Conservation (phyloP, 37 sponge, comb jelly and placozoan species). For the Spongilla lacustris region DNA sequence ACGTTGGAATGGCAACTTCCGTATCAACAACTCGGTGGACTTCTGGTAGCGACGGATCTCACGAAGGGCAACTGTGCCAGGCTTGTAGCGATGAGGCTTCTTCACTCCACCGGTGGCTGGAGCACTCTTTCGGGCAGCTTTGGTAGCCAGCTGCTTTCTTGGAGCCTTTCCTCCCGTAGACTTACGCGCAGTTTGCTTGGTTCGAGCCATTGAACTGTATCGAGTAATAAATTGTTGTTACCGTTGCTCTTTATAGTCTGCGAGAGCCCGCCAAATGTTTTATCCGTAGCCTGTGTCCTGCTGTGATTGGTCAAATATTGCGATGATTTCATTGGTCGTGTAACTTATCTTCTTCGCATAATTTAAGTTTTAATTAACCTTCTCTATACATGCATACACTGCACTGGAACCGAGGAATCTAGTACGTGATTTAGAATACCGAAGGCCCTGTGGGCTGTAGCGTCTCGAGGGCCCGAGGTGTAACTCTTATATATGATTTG, state of each 20-base stretch:
- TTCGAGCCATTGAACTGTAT: constrained; percentile 87
- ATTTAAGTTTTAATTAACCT: neutral
- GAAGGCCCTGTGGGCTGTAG: too few relatives aligned
- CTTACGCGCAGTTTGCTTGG: constrained; percentile 89
- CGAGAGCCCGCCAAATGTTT: neutral
- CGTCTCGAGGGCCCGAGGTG: too few relatives aligned
- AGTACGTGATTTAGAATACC: too few relatives aligned
- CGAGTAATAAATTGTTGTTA: too few relatives aligned
- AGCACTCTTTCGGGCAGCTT: constrained; percentile 91
- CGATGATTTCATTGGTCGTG: neutral
- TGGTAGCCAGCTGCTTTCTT: constrained; percentile 91
- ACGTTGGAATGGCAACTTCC: constrained; percentile 92
- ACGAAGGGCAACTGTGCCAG: constrained; percentile 93
- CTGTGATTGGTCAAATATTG: neutral
- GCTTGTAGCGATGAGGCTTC: constrained; percentile 94
- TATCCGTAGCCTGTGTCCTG: too few relatives aligned
- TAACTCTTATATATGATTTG: too few relatives aligned
- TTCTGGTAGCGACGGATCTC: constrained; percentile 95
- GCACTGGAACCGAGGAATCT: too few relatives aligned
- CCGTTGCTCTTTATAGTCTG: neutral
- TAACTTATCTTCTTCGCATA: neutral
- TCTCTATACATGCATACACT: too few relatives aligned
- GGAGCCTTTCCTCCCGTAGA: constrained; percentile 70
- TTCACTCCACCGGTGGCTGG: constrained; percentile 93
- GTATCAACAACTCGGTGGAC: constrained; percentile 88